Evolutionary conservation across 2,888 invertebrate genomes (phyloP).

Genomic region (Pandemis cinnamomeana): DNA sequence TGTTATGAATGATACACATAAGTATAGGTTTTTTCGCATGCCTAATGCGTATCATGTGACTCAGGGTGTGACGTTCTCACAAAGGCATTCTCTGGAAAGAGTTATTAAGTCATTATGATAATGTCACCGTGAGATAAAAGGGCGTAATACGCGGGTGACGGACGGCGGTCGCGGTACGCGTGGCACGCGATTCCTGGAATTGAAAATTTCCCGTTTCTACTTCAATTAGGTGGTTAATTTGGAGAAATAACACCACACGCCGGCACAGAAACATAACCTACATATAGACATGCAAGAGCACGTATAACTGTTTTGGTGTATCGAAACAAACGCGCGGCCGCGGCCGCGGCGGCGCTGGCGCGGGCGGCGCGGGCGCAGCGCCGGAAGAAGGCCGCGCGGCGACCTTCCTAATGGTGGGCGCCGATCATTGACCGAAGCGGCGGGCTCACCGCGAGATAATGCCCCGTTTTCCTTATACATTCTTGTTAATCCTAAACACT

Average conservation of each 20-base stretch:
- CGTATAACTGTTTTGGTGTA: conserved; percentile 76
- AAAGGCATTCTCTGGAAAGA: conserved; percentile 75
- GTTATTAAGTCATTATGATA: conserved; percentile 73
- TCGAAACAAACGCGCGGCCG: conserved; percentile 73
- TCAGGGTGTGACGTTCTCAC: conserved; percentile 75
- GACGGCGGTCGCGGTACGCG: conserved; percentile 57
- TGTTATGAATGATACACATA: conserved; percentile 55
- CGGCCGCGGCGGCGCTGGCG: conserved; percentile 51
- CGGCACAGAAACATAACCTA: conserved; percentile 81
- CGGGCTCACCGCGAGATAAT: conserved; percentile 31
- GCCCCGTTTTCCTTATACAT: conserved; percentile 29
- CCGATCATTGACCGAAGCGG: conserved; percentile 73
- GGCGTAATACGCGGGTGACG: conserved; percentile 49
- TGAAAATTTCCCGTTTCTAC: conserved; percentile 56
- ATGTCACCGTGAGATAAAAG: conserved; percentile 73
- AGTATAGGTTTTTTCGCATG: conserved; percentile 57
- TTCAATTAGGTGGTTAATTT: conserved; percentile 70
- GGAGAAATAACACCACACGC: conserved; percentile 65
- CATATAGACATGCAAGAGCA: conserved; percentile 78
- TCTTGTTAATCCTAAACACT: not conserved
- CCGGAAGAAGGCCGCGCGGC: conserved; percentile 81
- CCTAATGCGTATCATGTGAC: conserved; percentile 64
- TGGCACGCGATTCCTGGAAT: conserved; percentile 63
- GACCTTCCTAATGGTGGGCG: conserved; percentile 79
- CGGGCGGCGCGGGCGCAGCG: conserved; percentile 46